Evolutionary conservation across 2,888 invertebrate species (phyloP).

Genomic region (Drosophila melanosoma): DNA sequence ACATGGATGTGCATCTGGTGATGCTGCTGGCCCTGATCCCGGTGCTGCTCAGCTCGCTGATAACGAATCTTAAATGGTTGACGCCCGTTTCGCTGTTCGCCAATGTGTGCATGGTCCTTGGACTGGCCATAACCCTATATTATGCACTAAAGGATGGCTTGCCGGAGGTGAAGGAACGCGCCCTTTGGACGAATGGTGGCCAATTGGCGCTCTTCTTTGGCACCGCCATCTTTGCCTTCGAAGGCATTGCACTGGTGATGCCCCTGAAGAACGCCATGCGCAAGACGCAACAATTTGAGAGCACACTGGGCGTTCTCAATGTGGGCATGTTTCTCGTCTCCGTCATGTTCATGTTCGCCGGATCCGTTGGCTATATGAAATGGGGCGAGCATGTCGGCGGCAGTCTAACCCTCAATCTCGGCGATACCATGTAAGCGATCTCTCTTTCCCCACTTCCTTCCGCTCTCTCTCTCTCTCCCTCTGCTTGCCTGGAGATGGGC

Average conservation of each 20-base stretch:
- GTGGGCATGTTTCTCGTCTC: slow-evolving; percentile 93
- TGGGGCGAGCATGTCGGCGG: slow-evolving; percentile 93
- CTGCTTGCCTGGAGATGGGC: background rate
- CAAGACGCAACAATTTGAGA: slow-evolving; percentile 91
- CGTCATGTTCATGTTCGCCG: slow-evolving; percentile 91
- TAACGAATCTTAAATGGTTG: slow-evolving; percentile 92
- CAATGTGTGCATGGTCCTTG: slow-evolving; percentile 93
- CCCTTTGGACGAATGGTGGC: slow-evolving; percentile 87
- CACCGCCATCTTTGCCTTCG: slow-evolving; percentile 98
- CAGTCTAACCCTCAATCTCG: slow-evolving; percentile 95
- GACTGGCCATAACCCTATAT: slow-evolving; percentile 94
- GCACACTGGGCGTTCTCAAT: slow-evolving; percentile 93
- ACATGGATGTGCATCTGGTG: slow-evolving; percentile 87
- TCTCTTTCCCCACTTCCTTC: background rate
- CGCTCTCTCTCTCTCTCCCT: background rate
- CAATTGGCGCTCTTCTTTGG: slow-evolving; percentile 96
- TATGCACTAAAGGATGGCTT: slow-evolving; percentile 93
- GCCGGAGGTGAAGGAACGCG: slow-evolving; percentile 87
- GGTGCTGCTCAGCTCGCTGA: slow-evolving; percentile 91
- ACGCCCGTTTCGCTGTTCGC: slow-evolving; percentile 96
- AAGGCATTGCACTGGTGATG: slow-evolving; percentile 97
- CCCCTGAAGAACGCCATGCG: slow-evolving; percentile 97
- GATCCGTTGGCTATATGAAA: slow-evolving; percentile 94
- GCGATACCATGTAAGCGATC: slow-evolving; percentile 83
- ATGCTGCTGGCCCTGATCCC: slow-evolving; percentile 91